Percentiles rank a stretch among this genome's conserved stretches.
These are phyloP conservation scores for Helicoverpa assulta DNA, from an alignment of 2,888 invertebrate species.

Conservation along the genomic window DNA sequence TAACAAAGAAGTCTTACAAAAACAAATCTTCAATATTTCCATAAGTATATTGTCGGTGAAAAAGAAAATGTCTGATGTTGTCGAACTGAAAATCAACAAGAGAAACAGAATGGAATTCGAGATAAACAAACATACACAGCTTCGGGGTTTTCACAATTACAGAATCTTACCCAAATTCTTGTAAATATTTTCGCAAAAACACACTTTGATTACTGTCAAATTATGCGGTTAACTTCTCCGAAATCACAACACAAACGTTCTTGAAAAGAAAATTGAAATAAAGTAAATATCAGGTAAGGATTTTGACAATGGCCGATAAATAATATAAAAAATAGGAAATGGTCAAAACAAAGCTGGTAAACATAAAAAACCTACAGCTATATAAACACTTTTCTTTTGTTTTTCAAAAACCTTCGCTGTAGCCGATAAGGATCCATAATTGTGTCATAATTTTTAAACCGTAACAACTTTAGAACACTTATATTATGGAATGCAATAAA, in stretches of 20 bases:
- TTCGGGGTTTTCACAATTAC: not conserved
- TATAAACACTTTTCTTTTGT: too few species aligned
- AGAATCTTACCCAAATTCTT: not conserved
- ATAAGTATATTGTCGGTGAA: not conserved
- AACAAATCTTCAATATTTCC: too few species aligned
- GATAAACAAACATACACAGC: not conserved
- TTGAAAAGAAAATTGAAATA: not conserved
- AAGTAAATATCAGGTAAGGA: not conserved
- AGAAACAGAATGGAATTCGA: not conserved
- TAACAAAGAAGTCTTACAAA: not conserved
- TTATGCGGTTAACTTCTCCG: not conserved
- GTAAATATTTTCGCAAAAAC: not conserved
- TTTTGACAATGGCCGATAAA: too few species aligned
- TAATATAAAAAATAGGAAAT: too few species aligned
- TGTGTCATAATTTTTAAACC: too few species aligned
- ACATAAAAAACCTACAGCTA: too few species aligned
- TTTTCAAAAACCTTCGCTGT: too few species aligned
- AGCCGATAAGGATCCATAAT: too few species aligned
- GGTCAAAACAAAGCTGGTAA: too few species aligned
- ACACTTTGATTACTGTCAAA: not conserved
- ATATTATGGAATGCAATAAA: too few species aligned
- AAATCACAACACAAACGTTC: not conserved
- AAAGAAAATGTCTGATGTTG: not conserved
- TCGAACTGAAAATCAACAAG: constrained; percentile 1
- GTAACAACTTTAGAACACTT: too few species aligned